These are phyloP conservation scores for Sepiola atlantica DNA, from an alignment of 2,888 invertebrate species.

Conservation along the genomic window DNA sequence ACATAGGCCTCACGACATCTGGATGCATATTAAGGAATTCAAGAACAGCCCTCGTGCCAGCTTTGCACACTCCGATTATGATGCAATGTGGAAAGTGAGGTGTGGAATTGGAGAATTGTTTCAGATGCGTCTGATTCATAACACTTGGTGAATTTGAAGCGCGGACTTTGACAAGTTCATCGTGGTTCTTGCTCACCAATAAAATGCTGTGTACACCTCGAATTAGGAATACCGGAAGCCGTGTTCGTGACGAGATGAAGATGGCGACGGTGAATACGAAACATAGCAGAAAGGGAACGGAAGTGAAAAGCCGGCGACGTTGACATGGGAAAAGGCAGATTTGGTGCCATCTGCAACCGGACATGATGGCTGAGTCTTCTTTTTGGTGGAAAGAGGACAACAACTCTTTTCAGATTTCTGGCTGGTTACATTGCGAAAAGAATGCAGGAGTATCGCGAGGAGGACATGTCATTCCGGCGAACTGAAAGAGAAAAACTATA, in stretches of 20 bases:
- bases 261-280: neutral
- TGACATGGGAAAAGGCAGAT: neutral
- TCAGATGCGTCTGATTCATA: neutral
- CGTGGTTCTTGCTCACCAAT: neutral
- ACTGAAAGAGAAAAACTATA: neutral
- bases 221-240: neutral
- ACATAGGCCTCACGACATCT: slow-evolving; percentile 91
- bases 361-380: neutral
- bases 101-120: neutral
- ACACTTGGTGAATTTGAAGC: neutral
- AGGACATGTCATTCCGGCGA: neutral
- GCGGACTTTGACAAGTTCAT: neutral
- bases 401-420: too few relatives aligned
- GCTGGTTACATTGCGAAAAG: too few relatives aligned
- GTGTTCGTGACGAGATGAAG: neutral
- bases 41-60: slow-evolving; percentile 75
- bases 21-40: slow-evolving; percentile 74
- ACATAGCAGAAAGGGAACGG: neutral
- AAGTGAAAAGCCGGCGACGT: neutral
- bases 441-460: neutral
- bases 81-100: slow-evolving; percentile 71
- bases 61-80: slow-evolving; percentile 75
- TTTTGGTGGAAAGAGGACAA: neutral
- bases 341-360: neutral
- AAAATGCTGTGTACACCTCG: neutral